Base-by-base conservation (phyloP, 2,797 vertebrate genomes). In the Oryzias sinensis region DNA sequence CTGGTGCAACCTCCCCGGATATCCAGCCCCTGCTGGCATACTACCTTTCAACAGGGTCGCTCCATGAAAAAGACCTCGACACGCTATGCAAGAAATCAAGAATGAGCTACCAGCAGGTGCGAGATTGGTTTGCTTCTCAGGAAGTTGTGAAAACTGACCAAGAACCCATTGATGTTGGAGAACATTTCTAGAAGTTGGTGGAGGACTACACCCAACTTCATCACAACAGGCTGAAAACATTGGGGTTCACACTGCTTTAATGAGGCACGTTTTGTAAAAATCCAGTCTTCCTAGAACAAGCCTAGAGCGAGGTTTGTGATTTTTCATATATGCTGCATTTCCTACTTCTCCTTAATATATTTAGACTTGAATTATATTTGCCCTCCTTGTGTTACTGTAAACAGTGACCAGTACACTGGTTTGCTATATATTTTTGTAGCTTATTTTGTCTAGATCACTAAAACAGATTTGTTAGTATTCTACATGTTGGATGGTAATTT, bases 41-140 rank as follows among this genome's bases (percentile, higher is more conserved):
- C 77, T 84, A 90, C 81, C 89, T 85, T 69, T 76, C 81, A 70
- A 92, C 72, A 6, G 91, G 92, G 20, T 59, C 78, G 24, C 83
- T 95, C 22, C 88, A 88, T 37, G 93, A 95, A 88, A 92, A 88
- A 56, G 94, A 95, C 76, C 86, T 95, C 60, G 92, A 93, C 68
- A 60, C 75, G 37, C 84, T 95, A 74, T 94, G 94, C 86, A 90
- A 89, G 70, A 93, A 93, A 65, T 94, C 94, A 16, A 91, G 87
- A 76, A 93, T 96, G 91, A 93, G 91, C 68, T 90, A 91, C 62
- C 93, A 94, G 85, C 93, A 95, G 77, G 92, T 95, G 53, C 73
- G 93, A 43, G 91, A 94, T 64, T 96, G 94, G 94, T 94, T 95
- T 87, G 89, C 89, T 37, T 85, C 88, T 65, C 93, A 89, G 70